A percentile compares a stretch with the other conserved stretches of the same genome.
phyloP scores from a whole-genome alignment of 2,113 vertebrate genomes.

The Castor canadensis region DNA sequence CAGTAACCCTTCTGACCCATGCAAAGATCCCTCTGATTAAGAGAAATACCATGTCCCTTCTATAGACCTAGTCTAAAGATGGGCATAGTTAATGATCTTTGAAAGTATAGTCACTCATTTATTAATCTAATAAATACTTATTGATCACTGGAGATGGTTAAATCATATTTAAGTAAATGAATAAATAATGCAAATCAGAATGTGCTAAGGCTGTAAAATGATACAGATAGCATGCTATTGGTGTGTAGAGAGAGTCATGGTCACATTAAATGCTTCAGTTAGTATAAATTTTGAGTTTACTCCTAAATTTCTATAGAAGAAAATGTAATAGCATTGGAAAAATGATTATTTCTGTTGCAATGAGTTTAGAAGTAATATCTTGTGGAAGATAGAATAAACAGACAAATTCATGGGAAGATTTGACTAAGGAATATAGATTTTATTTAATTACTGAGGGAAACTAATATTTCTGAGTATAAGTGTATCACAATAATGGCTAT shows the following conservation, averaged over 20 bases:
- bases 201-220: not conserved
- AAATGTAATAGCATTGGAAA: slow-evolving; percentile 18
- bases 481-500: not conserved
- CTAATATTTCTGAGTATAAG: not conserved
- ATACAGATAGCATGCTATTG: not conserved
- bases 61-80: not conserved
- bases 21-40: not conserved
- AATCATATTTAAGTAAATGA: not conserved
- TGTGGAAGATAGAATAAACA: not conserved
- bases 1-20: not conserved
- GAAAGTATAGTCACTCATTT: not conserved
- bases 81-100: not conserved
- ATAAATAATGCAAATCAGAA: slow-evolving; percentile 17
- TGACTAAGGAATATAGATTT: not conserved
- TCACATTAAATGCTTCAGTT: slow-evolving; percentile 7
- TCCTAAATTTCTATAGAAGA: not conserved
- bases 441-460: not conserved
- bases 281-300: slow-evolving; percentile 19
- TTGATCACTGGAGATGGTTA: not conserved
- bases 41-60: not conserved
- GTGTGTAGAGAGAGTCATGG: not conserved
- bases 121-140: slow-evolving; percentile 39
- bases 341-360: not conserved
- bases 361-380: not conserved
- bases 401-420: slow-evolving; percentile 29